Base-by-base conservation (phyloP, 92 coral and sea anemone species). In the Bergia sp. region DNA sequence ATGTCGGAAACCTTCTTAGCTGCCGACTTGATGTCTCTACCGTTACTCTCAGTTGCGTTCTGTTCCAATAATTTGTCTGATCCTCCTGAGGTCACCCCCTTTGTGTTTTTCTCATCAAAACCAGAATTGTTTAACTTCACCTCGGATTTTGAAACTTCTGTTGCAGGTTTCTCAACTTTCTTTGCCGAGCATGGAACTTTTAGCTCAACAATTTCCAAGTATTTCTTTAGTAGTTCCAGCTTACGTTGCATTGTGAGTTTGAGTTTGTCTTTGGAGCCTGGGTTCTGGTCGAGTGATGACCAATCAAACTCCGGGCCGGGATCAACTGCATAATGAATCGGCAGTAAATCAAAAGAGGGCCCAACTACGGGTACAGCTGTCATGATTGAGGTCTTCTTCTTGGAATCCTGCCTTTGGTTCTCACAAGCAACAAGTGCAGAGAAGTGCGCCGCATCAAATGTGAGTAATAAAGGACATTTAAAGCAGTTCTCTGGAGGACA, bases 361-460 rank as follows among this genome's bases (percentile, higher is more conserved):
- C 92, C 95, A 21, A 97, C 99, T 0, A 97, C 90, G 15, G 99
- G 99, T 37, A 96, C 92, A 44, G 92, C 95, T 10, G 92, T 88
- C n/a, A 82, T 73, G 53, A 88, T 55, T 12, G 77, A 20, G 45
- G 13, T n/a, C 23, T 77, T 79, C 50, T 49, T 92, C 73, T 85
- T 91, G 61, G 88, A 74, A 10, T 89, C 89, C 42, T 44, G 89
- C 38, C 7, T 55, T 47, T 87, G 90, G 40, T 86, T 89, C 23
- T 95, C 95, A 64, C 92, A 87, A 41, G 93, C 92, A 75, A 97
- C 99, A 40, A 94, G 89, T 29, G 99, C 97, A 37, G 98, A 95
- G 57, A 97, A 97, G 88, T 97, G 99, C 57, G 97, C 98, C 45
- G 99, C 93, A 44, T 94, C 98, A 86, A 94, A 97, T 11, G 98